Evolutionary conservation across 2,113 vertebrate genomes (phyloP), one percentile per base, ranked within the genome.

Genomic region (Clarias batrachus): DNA sequence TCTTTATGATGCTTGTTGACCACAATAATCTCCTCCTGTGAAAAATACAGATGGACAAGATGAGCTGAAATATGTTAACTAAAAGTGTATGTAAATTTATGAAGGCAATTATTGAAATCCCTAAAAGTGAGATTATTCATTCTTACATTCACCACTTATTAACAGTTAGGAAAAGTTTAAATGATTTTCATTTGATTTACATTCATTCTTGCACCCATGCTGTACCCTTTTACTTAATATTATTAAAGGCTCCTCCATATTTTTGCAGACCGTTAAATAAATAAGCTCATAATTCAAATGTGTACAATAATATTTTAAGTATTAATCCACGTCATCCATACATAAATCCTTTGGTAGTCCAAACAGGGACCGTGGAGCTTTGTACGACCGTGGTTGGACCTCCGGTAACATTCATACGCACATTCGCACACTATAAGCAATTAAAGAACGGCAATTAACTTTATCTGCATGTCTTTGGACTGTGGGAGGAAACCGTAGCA

Each of bases 1-100:
- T 41, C 66, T 82, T 66, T 62, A 23, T 82, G 76, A 66, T 79
- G 85, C 77, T 89, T 89, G 56, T 87, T 87, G 79, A 90, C 79
- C 16, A 81, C 68, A 54, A 84, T 19, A 37, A 88, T 56, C 17
- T 89, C 85, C 54, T 89, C 86, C 91, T 91, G 59, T 25, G 84
- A 62, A 85, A 60, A 73, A 78, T 37, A 30, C 25, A 83, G 0
- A 65, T 30, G 23, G 25, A 77, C 12, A 77, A 54, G 12, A 2
- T 56, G 6, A 27, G 25, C 1, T 57, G 17, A 33, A 60, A 33
- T 19, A 33, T 27, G n/a, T 17, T 30, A 1, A 27, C 14, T 6
- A n/a, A 76, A 52, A 76, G 52, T 14, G 12, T 4, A 76, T n/a
- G 41, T n/a, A 52, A 7, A 54, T 76, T 76, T 12, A 73, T 48